Percentiles rank a stretch among this genome's conserved stretches.
These are phyloP conservation scores for Rhagophthalmus giganteus DNA, from an alignment of 2,888 invertebrate genomes.

Conservation along the genomic window DNA sequence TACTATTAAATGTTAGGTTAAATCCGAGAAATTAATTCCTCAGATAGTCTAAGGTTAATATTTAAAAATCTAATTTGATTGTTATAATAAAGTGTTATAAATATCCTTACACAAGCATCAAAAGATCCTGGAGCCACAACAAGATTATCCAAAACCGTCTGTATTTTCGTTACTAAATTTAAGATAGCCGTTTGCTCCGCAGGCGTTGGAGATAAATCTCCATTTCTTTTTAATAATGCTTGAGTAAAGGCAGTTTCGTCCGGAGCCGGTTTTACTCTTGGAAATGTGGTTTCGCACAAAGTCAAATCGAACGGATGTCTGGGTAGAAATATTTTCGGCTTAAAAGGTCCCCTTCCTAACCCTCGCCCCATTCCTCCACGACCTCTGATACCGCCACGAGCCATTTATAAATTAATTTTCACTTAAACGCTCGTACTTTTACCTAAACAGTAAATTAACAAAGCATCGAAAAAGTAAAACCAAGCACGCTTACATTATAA, in stretches of 20 bases:
- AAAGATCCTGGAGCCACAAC: conserved; percentile 93
- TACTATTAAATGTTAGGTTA: too few relatives aligned
- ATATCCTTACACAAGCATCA: conserved; percentile 94
- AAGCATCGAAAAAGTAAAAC: not conserved
- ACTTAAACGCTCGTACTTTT: too few relatives aligned
- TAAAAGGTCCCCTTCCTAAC: conserved; percentile 64
- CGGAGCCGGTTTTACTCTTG: conserved; percentile 75
- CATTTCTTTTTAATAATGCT: conserved; percentile 89
- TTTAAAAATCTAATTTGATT: too few relatives aligned
- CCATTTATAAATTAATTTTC: too few relatives aligned
- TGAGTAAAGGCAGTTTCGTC: conserved; percentile 87
- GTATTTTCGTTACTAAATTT: conserved; percentile 93
- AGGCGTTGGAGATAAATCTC: conserved; percentile 88
- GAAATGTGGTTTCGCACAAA: conserved; percentile 87
- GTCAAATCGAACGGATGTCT: conserved; percentile 87
- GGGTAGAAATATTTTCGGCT: conserved; percentile 67
- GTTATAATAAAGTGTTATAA: too few relatives aligned
- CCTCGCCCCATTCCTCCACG: conserved; percentile 66
- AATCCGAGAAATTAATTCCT: too few relatives aligned
- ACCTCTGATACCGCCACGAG: conserved; percentile 71
- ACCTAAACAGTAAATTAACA: not conserved
- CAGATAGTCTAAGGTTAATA: too few relatives aligned
- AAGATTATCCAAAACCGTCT: conserved; percentile 89
- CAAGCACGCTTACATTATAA: not conserved
- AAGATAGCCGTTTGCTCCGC: conserved; percentile 90